Percentiles rank a stretch among this genome's conserved stretches.
phyloP scores from a whole-genome alignment of 2,113 vertebrate species.

The Psilopogon haemacephalus region DNA sequence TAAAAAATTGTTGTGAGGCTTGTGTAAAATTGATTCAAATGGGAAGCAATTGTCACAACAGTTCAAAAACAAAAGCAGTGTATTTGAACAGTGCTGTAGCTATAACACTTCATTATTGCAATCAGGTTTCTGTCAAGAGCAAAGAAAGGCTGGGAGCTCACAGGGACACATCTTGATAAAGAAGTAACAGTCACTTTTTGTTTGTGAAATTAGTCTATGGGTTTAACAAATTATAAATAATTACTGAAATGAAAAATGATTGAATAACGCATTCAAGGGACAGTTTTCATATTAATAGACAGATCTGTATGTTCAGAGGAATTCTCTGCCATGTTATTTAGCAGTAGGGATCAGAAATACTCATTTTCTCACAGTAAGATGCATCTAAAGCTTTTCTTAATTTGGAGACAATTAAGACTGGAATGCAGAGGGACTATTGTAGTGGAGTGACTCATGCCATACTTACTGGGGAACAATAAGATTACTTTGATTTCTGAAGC shows the following conservation, averaged over 20 bases:
- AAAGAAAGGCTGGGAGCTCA: neutral
- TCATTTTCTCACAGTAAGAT: conserved; percentile 60
- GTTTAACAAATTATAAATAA: conserved; percentile 59
- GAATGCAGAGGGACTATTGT: conserved; percentile 43
- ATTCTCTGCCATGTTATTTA: conserved; percentile 50
- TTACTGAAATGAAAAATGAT: conserved; percentile 42
- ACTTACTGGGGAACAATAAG: conserved; percentile 46
- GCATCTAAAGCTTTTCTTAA: conserved; percentile 62
- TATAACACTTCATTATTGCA: neutral
- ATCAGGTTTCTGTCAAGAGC: conserved; percentile 32
- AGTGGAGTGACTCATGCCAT: conserved; percentile 40
- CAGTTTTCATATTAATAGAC: conserved; percentile 41
- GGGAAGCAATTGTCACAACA: conserved; percentile 2
- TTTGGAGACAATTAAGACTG: conserved; percentile 61
- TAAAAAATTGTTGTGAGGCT: neutral
- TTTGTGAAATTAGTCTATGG: conserved; percentile 15
- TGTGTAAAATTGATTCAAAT: conserved; percentile 20
- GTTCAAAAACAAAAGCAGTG: neutral
- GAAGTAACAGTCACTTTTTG: conserved; percentile 22
- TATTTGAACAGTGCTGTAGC: neutral
- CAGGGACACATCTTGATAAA: neutral
- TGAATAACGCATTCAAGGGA: conserved; percentile 42
- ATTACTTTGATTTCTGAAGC: conserved; percentile 60
- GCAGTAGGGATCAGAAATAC: conserved; percentile 59
- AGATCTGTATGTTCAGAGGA: conserved; percentile 32